Evolutionary conservation across 2,113 vertebrate species (phyloP).

Genomic region (Monopterus albus): DNA sequence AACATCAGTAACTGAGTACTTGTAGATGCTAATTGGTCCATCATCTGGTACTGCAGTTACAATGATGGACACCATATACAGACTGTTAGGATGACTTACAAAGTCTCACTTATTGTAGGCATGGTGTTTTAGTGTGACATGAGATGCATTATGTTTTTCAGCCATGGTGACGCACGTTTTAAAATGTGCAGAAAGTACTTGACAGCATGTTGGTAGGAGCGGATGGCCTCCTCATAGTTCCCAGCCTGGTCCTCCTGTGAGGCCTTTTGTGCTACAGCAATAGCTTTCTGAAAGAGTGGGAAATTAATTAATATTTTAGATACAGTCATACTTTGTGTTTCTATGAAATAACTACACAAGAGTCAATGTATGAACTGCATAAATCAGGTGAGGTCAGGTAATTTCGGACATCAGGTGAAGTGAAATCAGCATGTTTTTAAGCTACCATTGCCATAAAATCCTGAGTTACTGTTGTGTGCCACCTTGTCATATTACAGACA

Average conservation of each 20-base stretch:
- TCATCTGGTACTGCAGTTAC: neutral
- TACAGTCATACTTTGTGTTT: neutral
- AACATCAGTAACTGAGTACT: neutral
- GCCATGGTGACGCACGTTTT: constrained; percentile 87
- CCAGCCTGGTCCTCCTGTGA: constrained; percentile 92
- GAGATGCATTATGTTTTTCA: neutral
- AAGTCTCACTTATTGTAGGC: neutral
- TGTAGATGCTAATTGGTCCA: neutral
- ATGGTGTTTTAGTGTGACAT: neutral
- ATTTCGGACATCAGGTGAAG: too few relatives aligned
- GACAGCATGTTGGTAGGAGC: constrained; percentile 92
- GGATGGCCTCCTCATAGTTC: constrained; percentile 93
- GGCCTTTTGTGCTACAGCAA: constrained; percentile 91
- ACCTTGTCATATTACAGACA: too few relatives aligned
- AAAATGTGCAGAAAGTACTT: constrained; percentile 94
- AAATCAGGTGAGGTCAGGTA: neutral
- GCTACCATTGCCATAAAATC: too few relatives aligned
- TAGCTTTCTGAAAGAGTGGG: constrained; percentile 89
- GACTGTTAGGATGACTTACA: neutral
- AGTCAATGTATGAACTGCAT: neutral
- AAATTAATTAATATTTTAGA: constrained; percentile 5
- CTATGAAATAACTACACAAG: neutral
- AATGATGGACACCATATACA: neutral
- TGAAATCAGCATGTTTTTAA: too few relatives aligned
- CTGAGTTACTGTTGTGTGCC: too few relatives aligned